Evolutionary conservation across 1,140 invertebrate species (phyloP), one percentile per base, ranked within the genome.

Genomic region (Drosophila obscura): DNA sequence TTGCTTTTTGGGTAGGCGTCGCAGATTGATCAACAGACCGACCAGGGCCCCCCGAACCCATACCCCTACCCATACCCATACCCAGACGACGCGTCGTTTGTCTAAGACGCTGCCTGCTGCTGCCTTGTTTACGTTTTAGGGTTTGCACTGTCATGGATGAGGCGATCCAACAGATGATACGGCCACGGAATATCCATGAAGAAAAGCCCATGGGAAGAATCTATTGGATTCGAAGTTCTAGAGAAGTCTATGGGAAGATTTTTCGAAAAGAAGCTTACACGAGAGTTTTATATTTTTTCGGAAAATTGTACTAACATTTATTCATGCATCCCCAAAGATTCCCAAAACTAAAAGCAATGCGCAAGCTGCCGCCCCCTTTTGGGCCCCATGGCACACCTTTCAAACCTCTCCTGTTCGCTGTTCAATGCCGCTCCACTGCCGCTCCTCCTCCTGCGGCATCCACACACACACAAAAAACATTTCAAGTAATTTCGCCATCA

Each of bases 401-500:
- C 19, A 48, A 46, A 11, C 46, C 64, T 73, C 73, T 62, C 57
- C 51, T 63, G 74, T 9, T 13, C 8, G 13, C 45, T 44, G 71
- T 13, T 5, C 11, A 39, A 39, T 39, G 35, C 35, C 26, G 26
- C 22, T n/a, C 9, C 9, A 1, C 19, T 28, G 50, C 50, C 28
- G 24, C 71, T 73, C 67, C 67, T 55, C 62, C 72, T 45, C 41
- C 39, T 35, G 35, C 44, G 69, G 51, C 67, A 56, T 19, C 43
- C 22, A 31, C 24, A 44, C 15, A 9, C 39, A 19, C 22, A 39
- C 24, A 9, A n/a, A 44, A 81, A 78, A 76, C 81, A 90, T 90
- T 85, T 81, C 83, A 74, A 79, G 85, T 90, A 90, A 90, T 90
- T 90, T 90, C 76, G 75, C 78, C 85, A 90, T 90, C 85, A 90